These are phyloP conservation scores for Mesoclemmys tuberculata DNA, from an alignment of 2,113 vertebrate genomes.

Conservation along the genomic window DNA sequence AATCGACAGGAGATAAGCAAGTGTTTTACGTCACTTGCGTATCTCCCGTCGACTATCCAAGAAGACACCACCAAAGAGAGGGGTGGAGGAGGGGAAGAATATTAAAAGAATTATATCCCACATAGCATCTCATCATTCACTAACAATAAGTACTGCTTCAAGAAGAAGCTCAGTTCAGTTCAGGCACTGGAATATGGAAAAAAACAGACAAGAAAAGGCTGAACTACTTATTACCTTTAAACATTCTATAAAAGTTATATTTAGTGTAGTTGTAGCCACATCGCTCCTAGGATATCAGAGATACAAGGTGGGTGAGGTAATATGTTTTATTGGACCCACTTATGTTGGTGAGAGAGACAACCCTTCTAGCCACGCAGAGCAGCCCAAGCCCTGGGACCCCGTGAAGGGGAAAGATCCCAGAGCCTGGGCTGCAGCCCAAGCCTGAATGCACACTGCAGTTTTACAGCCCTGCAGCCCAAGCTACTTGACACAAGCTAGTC, in stretches of 20 bases:
- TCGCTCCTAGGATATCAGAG: neutral
- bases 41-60: too few species aligned
- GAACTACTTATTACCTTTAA: fast-evolving
- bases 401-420: too few species aligned
- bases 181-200: fast-evolving
- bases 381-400: too few species aligned
- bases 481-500: too few species aligned
- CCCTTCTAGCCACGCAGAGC: neutral
- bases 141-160: neutral
- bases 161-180: neutral
- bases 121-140: neutral
- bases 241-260: neutral
- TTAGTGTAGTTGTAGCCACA: neutral
- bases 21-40: too few species aligned
- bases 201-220: fast-evolving
- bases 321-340: neutral
- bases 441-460: too few species aligned
- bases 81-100: neutral
- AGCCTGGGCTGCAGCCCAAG: too few species aligned
- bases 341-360: neutral
- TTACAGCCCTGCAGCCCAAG: too few species aligned
- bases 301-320: neutral
- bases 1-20: too few species aligned
- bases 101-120: conserved; percentile 3
- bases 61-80: neutral